Evolutionary conservation across 2,113 vertebrate species (phyloP).

Genomic region (Anseranas semipalmata): DNA sequence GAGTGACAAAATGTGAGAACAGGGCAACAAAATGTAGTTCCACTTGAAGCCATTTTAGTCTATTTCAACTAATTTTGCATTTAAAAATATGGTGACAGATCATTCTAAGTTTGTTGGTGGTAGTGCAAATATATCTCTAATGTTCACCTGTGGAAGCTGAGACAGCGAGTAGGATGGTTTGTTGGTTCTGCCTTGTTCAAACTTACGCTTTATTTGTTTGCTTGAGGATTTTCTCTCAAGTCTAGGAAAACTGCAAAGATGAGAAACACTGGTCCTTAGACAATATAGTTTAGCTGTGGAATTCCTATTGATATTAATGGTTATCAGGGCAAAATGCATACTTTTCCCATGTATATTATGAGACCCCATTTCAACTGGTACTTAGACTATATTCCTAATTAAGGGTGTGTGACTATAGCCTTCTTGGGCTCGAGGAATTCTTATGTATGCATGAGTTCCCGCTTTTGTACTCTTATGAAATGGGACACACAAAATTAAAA

Average conservation of each 20-base stretch:
- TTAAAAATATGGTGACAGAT: neutral
- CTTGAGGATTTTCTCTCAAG: neutral
- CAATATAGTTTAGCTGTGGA: neutral
- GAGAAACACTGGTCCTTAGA: neutral
- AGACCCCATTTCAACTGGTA: neutral
- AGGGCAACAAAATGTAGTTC: neutral
- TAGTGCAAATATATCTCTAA: neutral
- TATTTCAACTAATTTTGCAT: neutral
- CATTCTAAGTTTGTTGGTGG: neutral
- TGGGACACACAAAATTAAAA: neutral
- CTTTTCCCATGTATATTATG: neutral
- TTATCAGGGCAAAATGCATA: neutral
- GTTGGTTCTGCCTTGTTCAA: neutral
- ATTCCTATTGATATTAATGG: neutral
- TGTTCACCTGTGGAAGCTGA: neutral
- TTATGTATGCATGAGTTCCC: neutral
- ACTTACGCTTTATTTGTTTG: fast-evolving
- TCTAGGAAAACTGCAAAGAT: neutral
- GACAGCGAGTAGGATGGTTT: neutral
- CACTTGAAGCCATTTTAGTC: neutral
- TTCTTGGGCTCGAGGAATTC: neutral
- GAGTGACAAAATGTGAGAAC: neutral
- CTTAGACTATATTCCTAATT: neutral
- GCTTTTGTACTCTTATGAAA: neutral
- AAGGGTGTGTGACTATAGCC: neutral